Evolutionary conservation across 2,888 invertebrate species (phyloP).

Genomic region (Coronaproctus castanopsis): DNA sequence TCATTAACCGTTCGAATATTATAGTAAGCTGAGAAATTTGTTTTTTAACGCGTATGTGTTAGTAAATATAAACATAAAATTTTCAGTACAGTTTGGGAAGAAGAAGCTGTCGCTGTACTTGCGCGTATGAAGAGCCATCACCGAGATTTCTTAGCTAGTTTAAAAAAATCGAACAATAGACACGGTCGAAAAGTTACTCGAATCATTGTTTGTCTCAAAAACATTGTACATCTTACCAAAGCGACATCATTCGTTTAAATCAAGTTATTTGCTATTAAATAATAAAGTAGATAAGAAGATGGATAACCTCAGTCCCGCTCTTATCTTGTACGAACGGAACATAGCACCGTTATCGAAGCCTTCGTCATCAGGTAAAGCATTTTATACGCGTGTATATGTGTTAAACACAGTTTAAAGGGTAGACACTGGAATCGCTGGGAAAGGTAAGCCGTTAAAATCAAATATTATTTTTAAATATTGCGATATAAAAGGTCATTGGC

Average conservation of each 20-base stretch:
- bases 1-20: too few relatives aligned
- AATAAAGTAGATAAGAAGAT: constrained; percentile 10
- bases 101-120: constrained; percentile 11
- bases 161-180: not conserved
- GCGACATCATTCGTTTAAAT: too few relatives aligned
- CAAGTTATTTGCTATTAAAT: constrained; percentile 13
- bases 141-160: constrained; percentile 7
- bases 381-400: not conserved
- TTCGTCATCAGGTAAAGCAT: not conserved
- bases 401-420: too few relatives aligned
- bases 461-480: constrained; percentile 12
- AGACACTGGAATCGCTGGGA: too few relatives aligned
- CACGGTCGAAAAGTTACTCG: not conserved
- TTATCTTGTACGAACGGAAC: constrained; percentile 13
- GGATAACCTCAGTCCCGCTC: constrained; percentile 9
- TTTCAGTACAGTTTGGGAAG: too few relatives aligned
- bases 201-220: constrained; percentile 12
- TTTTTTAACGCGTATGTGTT: too few relatives aligned
- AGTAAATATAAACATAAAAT: too few relatives aligned
- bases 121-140: constrained; percentile 9
- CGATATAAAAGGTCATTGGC: constrained; percentile 9
- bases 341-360: constrained; percentile 7
- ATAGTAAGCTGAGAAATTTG: too few relatives aligned
- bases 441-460: too few relatives aligned
- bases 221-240: constrained; percentile 12